Evolutionary conservation across 30 jellyfish, hydroid and myxozoan species (phyloP), one percentile per base, ranked within the genome.

Genomic region (Aurelia coerulea): DNA sequence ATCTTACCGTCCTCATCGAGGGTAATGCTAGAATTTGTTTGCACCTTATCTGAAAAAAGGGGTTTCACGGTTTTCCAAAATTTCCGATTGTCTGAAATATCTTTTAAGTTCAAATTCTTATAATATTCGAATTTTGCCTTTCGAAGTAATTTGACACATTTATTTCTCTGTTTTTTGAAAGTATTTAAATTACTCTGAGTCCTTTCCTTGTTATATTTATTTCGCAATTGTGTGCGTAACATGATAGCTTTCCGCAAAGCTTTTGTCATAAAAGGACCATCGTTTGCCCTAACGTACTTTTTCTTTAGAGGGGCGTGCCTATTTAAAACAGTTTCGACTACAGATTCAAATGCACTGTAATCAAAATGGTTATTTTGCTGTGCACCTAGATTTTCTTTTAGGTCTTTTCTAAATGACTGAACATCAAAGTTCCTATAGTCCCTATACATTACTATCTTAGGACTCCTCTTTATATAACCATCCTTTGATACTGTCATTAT

Each of bases 21-120:
- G n/a, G 81, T 56, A 79, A 60, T 79, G 39, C 37, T 34, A 33
- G 34, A n/a, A 35, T 56, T 8, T 4, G 79, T 35, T 35, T 32
- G 62, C n/a, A 62, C 34, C 23, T 64, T 79, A 79, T 62, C 89
- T 32, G 69, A 56, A 79, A 79, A 79, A 18, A 79, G 51, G 13
- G 89, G 89, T 46, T 79, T 63, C 8, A 79, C 89, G 9, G 89
- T 62, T 79, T 58, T 79, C 89, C 89, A 79, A 49, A 79, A 79
- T 33, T 62, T 79, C 42, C 32, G 34, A 41, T 79, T 79, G 39
- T 62, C 79, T 64, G 89, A 42, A 33, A 79, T n/a, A 23, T 62
- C 62, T 58, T 34, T 59, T 35, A 42, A 54, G 41, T 78, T 73
- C 29, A 62, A 67, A 19, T 37, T 63, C 13, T 31, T 41, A 64